A percentile compares a stretch with the other conserved stretches of the same genome.
These are phyloP conservation scores for Hemicentrotus pulcherrimus DNA, from an alignment of 35 echinoderm and acorn worm genomes.

Conservation along the genomic window DNA sequence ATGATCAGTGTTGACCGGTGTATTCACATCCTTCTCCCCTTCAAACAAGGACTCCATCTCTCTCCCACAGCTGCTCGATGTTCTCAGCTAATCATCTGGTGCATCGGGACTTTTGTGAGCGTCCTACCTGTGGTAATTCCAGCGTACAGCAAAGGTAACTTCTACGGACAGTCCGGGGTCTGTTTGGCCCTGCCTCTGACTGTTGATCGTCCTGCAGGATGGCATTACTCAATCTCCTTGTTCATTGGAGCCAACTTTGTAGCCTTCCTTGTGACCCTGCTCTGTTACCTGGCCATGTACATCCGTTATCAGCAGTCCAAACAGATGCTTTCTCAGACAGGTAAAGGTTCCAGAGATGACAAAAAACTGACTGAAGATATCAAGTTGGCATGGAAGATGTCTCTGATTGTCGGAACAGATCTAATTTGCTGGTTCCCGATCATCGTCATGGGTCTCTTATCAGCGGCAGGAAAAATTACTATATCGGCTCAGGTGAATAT, in stretches of 20 bases:
- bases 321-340: background rate
- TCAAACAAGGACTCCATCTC: slow-evolving; percentile 35
- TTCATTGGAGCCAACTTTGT: slow-evolving; percentile 61
- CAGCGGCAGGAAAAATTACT: slow-evolving; percentile 2
- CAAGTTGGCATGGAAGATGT: slow-evolving; percentile 69
- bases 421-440: slow-evolving; percentile 70
- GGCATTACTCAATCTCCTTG: slow-evolving; percentile 48
- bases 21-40: slow-evolving; percentile 51
- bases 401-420: slow-evolving; percentile 61
- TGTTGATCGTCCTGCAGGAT: background rate
- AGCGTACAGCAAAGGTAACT: background rate
- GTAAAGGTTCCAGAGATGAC: background rate
- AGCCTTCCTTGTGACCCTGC: slow-evolving; percentile 17
- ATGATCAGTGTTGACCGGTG: slow-evolving; percentile 70
- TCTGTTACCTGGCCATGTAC: slow-evolving; percentile 56
- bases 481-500: slow-evolving; percentile 28
- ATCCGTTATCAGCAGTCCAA: slow-evolving; percentile 13
- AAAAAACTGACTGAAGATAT: slow-evolving; percentile 29
- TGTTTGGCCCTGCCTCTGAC: slow-evolving; percentile 60
- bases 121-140: slow-evolving; percentile 38
- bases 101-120: background rate
- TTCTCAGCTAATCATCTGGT: slow-evolving; percentile 16
- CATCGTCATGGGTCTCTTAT: slow-evolving; percentile 63
- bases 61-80: background rate
- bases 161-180: slow-evolving; percentile 59